A percentile compares a stretch with the other conserved stretches of the same genome.
phyloP scores from a whole-genome alignment of 2,888 invertebrate genomes.

The Limnephilus marmoratus region DNA sequence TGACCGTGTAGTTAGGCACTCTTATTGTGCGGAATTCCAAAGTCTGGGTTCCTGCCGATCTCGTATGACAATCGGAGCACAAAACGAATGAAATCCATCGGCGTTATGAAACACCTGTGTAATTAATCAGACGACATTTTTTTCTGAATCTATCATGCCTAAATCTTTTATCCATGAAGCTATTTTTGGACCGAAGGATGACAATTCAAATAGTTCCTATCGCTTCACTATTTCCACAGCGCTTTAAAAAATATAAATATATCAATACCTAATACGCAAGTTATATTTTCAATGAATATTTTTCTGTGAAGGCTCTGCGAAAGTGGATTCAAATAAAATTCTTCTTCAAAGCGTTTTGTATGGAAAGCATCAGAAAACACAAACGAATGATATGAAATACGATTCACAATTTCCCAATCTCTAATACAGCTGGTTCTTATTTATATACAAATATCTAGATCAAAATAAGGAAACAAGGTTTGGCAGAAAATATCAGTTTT shows the following conservation, averaged over 20 bases:
- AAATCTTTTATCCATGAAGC: no score
- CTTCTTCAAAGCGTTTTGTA: background rate
- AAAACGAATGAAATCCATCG: no score
- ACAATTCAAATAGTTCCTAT: no score
- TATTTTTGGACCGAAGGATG: no score
- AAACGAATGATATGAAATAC: background rate
- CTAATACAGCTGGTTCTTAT: background rate
- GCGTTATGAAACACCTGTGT: no score
- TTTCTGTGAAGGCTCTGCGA: background rate
- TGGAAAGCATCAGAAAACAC: background rate
- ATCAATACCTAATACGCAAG: background rate
- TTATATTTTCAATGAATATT: background rate
- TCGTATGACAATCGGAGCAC: no score
- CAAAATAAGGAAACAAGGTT: background rate
- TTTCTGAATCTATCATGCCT: no score
- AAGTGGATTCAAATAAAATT: slow-evolving; percentile 9
- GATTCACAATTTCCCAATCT: background rate
- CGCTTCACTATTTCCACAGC: background rate
- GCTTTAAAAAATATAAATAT: background rate
- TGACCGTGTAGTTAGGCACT: no score
- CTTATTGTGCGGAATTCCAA: no score
- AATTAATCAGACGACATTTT: no score
- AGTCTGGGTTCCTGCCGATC: no score
- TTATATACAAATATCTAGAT: background rate
- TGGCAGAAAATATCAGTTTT: background rate